Percentiles rank a stretch among this genome's conserved stretches.
phyloP scores from a whole-genome alignment of 2,113 vertebrate genomes.

The human (Homo sapiens) region DNA sequence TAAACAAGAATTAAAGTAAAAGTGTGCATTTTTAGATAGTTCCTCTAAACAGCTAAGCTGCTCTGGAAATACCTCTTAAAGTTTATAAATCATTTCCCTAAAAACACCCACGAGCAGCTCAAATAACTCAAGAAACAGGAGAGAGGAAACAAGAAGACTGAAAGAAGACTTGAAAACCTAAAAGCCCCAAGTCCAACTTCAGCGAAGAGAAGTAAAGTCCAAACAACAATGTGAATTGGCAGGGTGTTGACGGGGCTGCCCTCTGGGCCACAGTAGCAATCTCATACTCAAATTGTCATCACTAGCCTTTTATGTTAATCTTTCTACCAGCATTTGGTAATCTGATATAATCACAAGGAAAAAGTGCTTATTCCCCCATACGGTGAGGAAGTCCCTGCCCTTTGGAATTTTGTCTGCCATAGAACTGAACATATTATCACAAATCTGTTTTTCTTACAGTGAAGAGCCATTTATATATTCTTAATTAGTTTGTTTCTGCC shows the following conservation, averaged over 20 bases:
- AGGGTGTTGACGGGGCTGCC: background rate
- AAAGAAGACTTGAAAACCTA: background rate
- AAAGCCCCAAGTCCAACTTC: background rate
- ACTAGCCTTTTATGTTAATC: background rate
- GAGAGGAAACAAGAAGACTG: background rate
- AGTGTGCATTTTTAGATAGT: background rate
- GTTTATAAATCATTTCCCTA: background rate
- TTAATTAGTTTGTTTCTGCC: constrained; percentile 33
- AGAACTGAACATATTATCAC: background rate
- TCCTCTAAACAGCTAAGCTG: background rate
- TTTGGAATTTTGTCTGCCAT: background rate
- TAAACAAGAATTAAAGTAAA: background rate
- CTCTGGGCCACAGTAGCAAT: background rate
- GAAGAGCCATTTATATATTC: background rate
- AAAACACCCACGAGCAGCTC: background rate
- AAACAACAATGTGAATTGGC: background rate
- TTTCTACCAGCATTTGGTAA: background rate
- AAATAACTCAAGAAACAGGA: constrained; percentile 19
- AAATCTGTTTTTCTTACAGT: background rate
- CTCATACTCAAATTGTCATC: background rate
- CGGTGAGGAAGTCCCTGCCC: background rate
- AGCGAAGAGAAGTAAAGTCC: background rate
- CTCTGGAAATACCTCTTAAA: constrained; percentile 14
- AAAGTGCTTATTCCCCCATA: background rate
- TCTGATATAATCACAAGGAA: background rate